Percentiles rank a stretch among this genome's conserved stretches.
Evolutionary conservation across 2,113 vertebrate genomes (phyloP).

Genomic region (Lagopus muta): DNA sequence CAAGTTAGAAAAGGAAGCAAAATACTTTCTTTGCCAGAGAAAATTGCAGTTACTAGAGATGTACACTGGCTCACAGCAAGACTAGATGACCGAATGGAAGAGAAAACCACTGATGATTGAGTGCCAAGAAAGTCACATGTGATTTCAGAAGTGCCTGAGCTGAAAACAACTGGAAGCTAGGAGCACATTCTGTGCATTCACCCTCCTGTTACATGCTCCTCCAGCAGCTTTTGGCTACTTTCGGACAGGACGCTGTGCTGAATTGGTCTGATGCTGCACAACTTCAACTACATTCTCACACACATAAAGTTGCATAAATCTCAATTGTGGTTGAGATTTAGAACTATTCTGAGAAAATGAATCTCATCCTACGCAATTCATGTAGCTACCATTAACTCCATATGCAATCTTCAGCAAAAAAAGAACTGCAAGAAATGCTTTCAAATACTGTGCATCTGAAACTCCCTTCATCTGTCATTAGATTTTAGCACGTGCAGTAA

Average conservation of each 20-base stretch:
- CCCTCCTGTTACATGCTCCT: background rate
- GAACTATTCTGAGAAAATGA: background rate
- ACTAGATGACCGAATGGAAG: background rate
- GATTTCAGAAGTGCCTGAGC: background rate
- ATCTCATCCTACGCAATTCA: background rate
- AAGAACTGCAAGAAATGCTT: background rate
- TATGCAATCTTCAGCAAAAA: background rate
- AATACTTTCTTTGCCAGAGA: background rate
- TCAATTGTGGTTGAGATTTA: background rate
- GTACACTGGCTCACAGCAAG: background rate
- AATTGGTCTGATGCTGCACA: background rate
- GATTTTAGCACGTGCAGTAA: background rate
- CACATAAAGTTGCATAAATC: background rate
- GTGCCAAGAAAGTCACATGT: background rate
- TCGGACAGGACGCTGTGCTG: background rate
- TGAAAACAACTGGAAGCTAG: background rate
- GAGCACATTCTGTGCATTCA: background rate
- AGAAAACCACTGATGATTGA: background rate
- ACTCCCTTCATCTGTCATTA: background rate
- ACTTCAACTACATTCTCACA: background rate
- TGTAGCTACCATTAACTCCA: background rate
- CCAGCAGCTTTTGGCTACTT: background rate
- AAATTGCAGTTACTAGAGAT: background rate
- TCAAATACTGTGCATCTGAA: background rate
- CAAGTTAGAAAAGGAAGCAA: background rate